phyloP scores from a whole-genome alignment of 1,140 invertebrate genomes.

The Camponotus floridanus region DNA sequence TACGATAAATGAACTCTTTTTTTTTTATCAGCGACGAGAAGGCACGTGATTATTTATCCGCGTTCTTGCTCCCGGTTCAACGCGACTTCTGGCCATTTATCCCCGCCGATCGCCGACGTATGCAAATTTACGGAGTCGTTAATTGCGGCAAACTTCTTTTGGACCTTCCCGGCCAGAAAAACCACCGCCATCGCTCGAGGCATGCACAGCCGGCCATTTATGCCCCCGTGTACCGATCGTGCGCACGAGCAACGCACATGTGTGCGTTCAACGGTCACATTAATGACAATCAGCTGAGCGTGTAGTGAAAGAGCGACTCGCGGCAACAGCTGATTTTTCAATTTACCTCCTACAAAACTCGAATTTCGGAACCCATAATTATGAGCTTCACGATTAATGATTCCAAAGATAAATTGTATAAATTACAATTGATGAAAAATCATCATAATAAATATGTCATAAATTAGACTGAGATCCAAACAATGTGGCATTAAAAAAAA shows the following conservation, averaged over 20 bases:
- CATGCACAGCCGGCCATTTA: conserved; percentile 68
- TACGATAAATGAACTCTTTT: conserved; percentile 51
- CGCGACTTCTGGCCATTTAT: conserved; percentile 77
- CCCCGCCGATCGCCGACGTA: conserved; percentile 80
- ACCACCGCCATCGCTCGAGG: conserved; percentile 74
- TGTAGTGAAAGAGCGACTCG: conserved; percentile 5
- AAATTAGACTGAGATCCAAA: neutral
- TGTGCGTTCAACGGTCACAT: conserved; percentile 44
- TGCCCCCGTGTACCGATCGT: conserved; percentile 61
- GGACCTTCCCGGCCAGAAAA: conserved; percentile 76
- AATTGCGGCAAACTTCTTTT: conserved; percentile 81
- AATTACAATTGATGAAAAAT: neutral
- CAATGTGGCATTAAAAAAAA: neutral
- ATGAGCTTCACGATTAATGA: neutral
- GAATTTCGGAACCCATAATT: neutral
- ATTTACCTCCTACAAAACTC: neutral
- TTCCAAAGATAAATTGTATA: neutral
- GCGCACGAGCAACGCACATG: conserved; percentile 34
- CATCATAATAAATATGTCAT: neutral
- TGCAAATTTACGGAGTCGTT: conserved; percentile 83
- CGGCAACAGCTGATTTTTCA: conserved; percentile 52
- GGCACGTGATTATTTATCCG: conserved; percentile 70
- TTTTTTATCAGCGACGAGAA: conserved; percentile 43
- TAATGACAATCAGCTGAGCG: conserved; percentile 56
- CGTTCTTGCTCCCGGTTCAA: conserved; percentile 32